Evolutionary conservation across 2,797 vertebrate genomes (phyloP).

Genomic region (Megalops cyprinoides): DNA sequence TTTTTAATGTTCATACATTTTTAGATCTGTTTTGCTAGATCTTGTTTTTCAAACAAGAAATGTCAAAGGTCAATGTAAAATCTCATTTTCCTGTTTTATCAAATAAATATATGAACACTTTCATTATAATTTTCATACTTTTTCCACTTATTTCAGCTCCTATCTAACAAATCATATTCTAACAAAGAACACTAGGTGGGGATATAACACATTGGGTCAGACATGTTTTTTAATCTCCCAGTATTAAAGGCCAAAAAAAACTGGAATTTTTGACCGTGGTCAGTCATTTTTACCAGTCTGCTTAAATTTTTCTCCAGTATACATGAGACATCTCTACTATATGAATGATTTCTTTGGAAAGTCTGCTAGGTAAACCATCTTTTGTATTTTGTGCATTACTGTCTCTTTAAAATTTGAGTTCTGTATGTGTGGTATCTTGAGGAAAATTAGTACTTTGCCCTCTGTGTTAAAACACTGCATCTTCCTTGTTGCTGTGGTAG

Average conservation of each 20-base stretch:
- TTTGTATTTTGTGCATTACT: background rate
- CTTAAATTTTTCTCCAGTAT: background rate
- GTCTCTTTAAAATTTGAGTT: background rate
- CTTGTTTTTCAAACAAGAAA: background rate
- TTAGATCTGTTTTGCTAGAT: too few relatives aligned
- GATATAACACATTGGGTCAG: background rate
- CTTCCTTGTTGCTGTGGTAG: too few relatives aligned
- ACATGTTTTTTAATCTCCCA: background rate
- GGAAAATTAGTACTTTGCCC: background rate
- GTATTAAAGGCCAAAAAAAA: too few relatives aligned
- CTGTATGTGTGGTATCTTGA: background rate
- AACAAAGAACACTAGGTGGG: constrained; percentile 30
- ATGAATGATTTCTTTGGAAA: background rate
- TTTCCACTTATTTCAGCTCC: background rate
- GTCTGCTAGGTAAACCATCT: background rate
- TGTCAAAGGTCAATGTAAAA: background rate
- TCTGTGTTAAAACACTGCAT: background rate
- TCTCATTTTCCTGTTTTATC: background rate
- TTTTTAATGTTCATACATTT: too few relatives aligned
- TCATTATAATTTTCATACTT: background rate
- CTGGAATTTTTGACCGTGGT: background rate
- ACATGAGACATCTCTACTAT: background rate
- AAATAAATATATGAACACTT: background rate
- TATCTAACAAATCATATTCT: background rate
- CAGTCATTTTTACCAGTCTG: background rate